Conservation (phyloP, 2,888 invertebrate genomes). For the Alsophila aescularia region DNA sequence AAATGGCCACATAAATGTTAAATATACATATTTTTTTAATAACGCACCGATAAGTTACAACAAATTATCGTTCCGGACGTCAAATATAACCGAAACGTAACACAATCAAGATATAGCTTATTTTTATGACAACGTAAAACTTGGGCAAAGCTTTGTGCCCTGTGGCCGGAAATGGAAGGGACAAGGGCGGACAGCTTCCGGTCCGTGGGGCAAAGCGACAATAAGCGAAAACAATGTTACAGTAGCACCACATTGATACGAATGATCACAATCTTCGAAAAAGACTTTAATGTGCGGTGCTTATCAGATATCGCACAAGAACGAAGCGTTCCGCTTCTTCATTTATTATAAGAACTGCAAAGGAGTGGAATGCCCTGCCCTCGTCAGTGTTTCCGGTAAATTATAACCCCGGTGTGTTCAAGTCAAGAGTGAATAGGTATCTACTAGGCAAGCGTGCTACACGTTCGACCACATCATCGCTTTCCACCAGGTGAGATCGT, state of each 20-base stretch:
- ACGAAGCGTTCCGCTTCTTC: too few relatives aligned
- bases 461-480: too few relatives aligned
- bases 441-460: too few relatives aligned
- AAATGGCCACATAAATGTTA: too few relatives aligned
- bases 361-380: too few relatives aligned
- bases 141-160: conserved; percentile 59
- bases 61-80: not conserved
- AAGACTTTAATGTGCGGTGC: not conserved
- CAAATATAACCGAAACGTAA: conserved; percentile 33
- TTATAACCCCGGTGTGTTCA: too few relatives aligned
- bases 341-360: too few relatives aligned
- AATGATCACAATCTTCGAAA: not conserved
- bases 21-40: not conserved
- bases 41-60: not conserved
- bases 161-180: conserved; percentile 74
- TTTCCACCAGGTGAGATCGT: too few relatives aligned
- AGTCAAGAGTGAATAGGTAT: too few relatives aligned
- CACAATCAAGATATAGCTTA: conserved; percentile 17
- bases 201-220: conserved; percentile 57
- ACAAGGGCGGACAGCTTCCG: conserved; percentile 75
- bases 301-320: not conserved
- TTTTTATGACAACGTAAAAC: conserved; percentile 53
- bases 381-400: too few relatives aligned
- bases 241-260: conserved; percentile 8
- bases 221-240: conserved; percentile 56